A percentile compares a stretch with the other conserved stretches of the same genome.
phyloP scores from a whole-genome alignment of 2,113 vertebrate species.

The Nibea albiflora region DNA sequence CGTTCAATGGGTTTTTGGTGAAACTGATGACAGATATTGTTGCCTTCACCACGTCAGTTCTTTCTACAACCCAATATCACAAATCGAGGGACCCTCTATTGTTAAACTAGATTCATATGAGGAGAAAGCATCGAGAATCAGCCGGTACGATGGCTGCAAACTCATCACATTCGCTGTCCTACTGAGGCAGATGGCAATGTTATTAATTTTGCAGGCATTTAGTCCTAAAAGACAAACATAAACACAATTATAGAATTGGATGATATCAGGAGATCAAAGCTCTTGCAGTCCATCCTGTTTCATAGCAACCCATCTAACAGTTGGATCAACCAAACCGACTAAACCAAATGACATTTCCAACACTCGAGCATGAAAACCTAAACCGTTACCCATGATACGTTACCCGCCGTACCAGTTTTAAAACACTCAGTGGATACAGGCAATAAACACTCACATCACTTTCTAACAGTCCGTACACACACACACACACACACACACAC shows the following conservation, averaged over 20 bases:
- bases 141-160: too few species aligned
- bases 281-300: neutral
- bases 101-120: too few species aligned
- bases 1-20: neutral
- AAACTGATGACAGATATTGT: neutral
- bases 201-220: too few species aligned
- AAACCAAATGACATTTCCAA: neutral
- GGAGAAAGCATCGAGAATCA: too few species aligned
- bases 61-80: too few species aligned
- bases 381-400: neutral
- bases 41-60: neutral
- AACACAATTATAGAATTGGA: too few species aligned
- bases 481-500: constrained; percentile 11
- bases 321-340: neutral
- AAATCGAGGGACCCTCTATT: too few species aligned
- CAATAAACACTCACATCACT: constrained; percentile 26
- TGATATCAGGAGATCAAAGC: neutral
- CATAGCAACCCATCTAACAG: neutral
- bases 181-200: too few species aligned
- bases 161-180: too few species aligned
- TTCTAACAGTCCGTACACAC: neutral
- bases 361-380: neutral
- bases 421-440: constrained; percentile 14
- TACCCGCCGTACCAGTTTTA: neutral
- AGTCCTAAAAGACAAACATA: too few species aligned